Base-by-base conservation (phyloP, 2,888 invertebrate genomes). In the Ectobius pallidus region DNA sequence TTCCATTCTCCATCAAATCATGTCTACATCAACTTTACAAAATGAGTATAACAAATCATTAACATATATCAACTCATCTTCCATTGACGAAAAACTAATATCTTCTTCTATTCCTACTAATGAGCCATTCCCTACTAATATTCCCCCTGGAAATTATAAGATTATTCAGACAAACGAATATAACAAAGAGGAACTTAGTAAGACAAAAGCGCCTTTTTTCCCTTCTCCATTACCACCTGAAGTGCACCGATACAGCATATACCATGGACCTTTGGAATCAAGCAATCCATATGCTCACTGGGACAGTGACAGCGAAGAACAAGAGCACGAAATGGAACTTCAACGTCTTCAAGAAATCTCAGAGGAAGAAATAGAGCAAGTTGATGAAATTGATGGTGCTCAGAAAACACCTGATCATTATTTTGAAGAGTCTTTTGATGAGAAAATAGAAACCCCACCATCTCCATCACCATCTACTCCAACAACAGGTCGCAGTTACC, bases 291-390 rank as follows among this genome's bases (percentile, higher is more conserved):
- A 79, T 69, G 77, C 76, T 7, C 77, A 77, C 62, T 79, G 79
- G 79, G 79, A 79, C 72, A 75, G 76, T n/a, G 79, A 77, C 27
- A 80, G 80, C 67, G 79, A 79, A 52, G 80, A 80, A 63, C 79
- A 79, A 55, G 80, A 80, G 68, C 77, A 77, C 34, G 75, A 77
- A 49, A 70, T 78, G 61, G 78, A 70, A 34, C 30, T 70, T 34
- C 70, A 73, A 68, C 34, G 22, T 1, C 27, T 30, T 14, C 30
- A 78, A 63, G 76, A 75, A 4, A 7, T 69, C 11, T 18, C 55
- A 18, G 25, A 65, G 25, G 65, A 44, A 25, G 65, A 65, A 22
- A n/a, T 25, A 7, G 65, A 65, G 22, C 75, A 76, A 49, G 74
- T 74, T 1, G 74, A 74, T 4, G 75, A 78, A 16, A 68, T 76